Percentiles rank a stretch among this genome's conserved stretches.
Conservation (phyloP, 1,140 invertebrate genomes). For the Palaemon carinicauda region DNA sequence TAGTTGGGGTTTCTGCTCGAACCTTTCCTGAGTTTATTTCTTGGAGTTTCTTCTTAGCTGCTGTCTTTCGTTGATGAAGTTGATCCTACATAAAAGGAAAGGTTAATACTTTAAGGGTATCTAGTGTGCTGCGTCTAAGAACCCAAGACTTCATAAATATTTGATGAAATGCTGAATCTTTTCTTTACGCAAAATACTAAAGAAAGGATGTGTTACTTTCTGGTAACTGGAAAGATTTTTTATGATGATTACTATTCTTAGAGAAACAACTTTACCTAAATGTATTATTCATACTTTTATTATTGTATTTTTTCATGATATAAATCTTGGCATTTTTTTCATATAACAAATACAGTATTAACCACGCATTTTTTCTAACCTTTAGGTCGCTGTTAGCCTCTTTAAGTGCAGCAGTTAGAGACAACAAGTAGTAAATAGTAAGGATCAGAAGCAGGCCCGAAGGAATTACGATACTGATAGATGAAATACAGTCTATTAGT, state of each 20-base stretch:
- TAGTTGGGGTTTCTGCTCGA: conserved; percentile 21
- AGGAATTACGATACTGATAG: conserved; percentile 95
- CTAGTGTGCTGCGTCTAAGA: not conserved
- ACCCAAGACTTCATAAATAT: not conserved
- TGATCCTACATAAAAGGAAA: conserved; percentile 70
- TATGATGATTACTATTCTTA: too few species aligned
- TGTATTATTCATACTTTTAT: too few species aligned
- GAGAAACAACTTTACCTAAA: too few species aligned
- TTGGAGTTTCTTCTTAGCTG: conserved; percentile 89
- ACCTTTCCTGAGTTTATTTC: conserved; percentile 61
- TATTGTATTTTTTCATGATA: too few species aligned
- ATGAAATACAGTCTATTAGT: conserved; percentile 84
- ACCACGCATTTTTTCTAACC: conserved; percentile 70
- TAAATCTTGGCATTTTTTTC: too few species aligned
- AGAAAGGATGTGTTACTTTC: too few species aligned
- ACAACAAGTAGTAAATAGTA: conserved; percentile 95
- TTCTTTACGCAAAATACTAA: too few species aligned
- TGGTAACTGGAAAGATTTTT: too few species aligned
- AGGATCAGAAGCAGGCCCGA: conserved; percentile 88
- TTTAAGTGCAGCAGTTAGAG: conserved; percentile 84
- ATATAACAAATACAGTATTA: too few species aligned
- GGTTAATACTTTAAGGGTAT: not conserved
- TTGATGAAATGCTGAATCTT: too few species aligned
- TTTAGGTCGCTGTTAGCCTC: conserved; percentile 94
- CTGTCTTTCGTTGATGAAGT: conserved; percentile 85